A percentile compares a stretch with the other conserved stretches of the same genome.
phyloP scores from a whole-genome alignment of 2,797 vertebrate species.

The Pelobates cultripes region DNA sequence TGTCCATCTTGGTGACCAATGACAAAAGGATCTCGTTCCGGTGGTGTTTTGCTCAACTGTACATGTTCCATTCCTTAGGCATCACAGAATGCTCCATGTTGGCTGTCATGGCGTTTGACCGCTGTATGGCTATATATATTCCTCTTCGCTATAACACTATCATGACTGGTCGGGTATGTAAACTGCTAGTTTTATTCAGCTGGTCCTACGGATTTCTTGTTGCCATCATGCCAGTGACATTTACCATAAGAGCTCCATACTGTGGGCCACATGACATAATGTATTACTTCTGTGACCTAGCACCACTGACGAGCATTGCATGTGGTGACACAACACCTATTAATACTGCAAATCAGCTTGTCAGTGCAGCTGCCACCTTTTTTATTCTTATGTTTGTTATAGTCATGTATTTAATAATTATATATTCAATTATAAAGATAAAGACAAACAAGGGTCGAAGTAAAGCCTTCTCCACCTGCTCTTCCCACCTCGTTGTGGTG shows the following conservation, averaged over 20 bases:
- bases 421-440: conserved; percentile 10
- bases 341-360: neutral
- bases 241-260: neutral
- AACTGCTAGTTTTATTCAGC: neutral
- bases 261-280: neutral
- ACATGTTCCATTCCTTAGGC: neutral
- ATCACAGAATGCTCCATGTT: neutral
- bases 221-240: neutral
- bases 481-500: neutral
- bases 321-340: neutral
- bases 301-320: conserved; percentile 1
- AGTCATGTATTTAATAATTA: conserved; percentile 15
- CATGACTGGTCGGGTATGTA: neutral
- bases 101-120: conserved; percentile 5
- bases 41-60: neutral
- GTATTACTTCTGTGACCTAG: conserved; percentile 14
- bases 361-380: neutral
- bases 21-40: conserved; percentile 7
- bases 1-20: neutral
- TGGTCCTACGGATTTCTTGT: conserved; percentile 1
- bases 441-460: conserved; percentile 10
- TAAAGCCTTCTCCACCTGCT: neutral
- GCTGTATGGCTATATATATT: neutral
- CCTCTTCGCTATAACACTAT: neutral
- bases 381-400: conserved; percentile 3